These are phyloP conservation scores for Colistium nudipinnis DNA, from an alignment of 2,113 vertebrate genomes.

Conservation along the genomic window DNA sequence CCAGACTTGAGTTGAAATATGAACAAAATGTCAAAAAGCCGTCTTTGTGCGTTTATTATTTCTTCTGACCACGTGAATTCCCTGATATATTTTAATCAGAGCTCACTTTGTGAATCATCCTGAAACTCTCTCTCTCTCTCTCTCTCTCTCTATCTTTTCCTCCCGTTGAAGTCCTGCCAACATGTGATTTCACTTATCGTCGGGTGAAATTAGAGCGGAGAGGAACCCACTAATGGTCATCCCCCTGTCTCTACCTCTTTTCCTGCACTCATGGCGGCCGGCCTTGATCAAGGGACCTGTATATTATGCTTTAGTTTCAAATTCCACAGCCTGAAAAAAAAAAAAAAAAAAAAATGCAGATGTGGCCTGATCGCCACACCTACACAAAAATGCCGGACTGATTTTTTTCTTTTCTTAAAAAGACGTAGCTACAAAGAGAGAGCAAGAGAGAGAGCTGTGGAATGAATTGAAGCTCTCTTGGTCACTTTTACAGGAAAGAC, in stretches of 20 bases:
- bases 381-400: conserved; percentile 64
- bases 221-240: conserved; percentile 76
- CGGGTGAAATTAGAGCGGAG: conserved; percentile 71
- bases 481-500: too few species aligned
- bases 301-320: conserved; percentile 78
- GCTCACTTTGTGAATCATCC: conserved; percentile 19
- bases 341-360: conserved; percentile 49
- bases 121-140: conserved; percentile 26
- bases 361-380: conserved; percentile 75
- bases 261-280: conserved; percentile 57
- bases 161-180: conserved; percentile 55
- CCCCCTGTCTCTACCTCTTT: conserved; percentile 63
- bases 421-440: conserved; percentile 1
- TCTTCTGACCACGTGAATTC: not conserved
- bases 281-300: conserved; percentile 76
- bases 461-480: conserved; percentile 16
- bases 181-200: conserved; percentile 82
- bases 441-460: conserved; percentile 17
- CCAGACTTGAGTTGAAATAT: conserved; percentile 8
- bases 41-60: not conserved
- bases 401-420: too few species aligned
- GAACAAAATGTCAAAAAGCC: conserved; percentile 1
- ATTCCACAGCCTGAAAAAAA: conserved; percentile 64
- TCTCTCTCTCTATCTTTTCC: conserved; percentile 36
- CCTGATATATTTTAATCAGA: conserved; percentile 28